These are phyloP conservation scores for Anoplolepis gracilipes DNA, from an alignment of 1,140 invertebrate species.

Conservation along the genomic window DNA sequence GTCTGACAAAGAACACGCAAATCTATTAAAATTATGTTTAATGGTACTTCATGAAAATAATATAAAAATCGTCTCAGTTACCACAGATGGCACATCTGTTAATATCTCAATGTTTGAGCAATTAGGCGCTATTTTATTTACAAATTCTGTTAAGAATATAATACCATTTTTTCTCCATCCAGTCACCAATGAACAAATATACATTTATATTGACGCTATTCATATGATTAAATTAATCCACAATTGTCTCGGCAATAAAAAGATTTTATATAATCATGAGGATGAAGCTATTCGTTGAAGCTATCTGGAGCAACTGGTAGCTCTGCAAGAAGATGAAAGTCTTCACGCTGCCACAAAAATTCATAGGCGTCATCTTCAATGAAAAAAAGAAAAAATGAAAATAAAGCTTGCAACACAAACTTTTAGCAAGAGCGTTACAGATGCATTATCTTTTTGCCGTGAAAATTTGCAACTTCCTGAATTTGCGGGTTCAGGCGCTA, in stretches of 20 bases:
- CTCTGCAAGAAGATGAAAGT: neutral
- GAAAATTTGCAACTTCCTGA: neutral
- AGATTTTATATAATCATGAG: neutral
- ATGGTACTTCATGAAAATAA: too few species aligned
- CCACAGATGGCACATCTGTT: too few species aligned
- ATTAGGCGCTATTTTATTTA: neutral
- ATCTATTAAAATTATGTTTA: too few species aligned
- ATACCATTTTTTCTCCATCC: neutral
- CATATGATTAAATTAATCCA: slow-evolving; percentile 3
- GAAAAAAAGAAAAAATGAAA: slow-evolving; percentile 1
- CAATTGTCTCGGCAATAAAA: neutral
- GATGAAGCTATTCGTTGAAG: neutral
- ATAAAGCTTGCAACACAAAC: slow-evolving; percentile 2
- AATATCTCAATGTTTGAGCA: neutral
- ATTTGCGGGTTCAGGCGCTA: neutral
- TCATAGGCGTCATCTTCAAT: neutral
- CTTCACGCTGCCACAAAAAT: neutral
- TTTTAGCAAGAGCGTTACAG: neutral
- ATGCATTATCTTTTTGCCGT: neutral
- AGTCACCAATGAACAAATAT: neutral
- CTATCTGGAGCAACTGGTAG: neutral
- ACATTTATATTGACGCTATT: neutral
- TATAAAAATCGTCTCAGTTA: too few species aligned
- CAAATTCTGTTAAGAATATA: neutral
- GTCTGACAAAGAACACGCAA: too few species aligned